Evolutionary conservation across 2,797 vertebrate genomes (phyloP), one percentile per base, ranked within the genome.

Genomic region (Garrulus glandarius): DNA sequence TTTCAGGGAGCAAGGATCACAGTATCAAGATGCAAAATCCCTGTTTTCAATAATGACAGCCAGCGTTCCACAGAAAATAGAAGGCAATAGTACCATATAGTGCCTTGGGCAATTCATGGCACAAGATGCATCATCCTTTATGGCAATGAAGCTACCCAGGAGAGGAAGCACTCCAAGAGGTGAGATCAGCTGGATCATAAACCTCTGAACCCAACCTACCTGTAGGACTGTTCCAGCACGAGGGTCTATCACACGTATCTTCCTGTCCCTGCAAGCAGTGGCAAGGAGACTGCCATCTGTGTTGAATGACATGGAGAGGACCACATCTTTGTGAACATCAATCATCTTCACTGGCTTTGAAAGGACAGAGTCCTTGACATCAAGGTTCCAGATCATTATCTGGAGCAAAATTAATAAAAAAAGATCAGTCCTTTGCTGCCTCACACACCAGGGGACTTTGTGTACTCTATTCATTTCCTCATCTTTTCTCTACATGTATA

Each of bases 381-480:
- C 98, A 91, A 99, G 98, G 95, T 99, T 99, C 99, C 99, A 99
- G 97, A 99, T 97, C 99, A 99, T 99, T 92, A 99, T 96, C 99
- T 99, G 97, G 18, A 68, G 3, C 23, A 95, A 75, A 95, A 77
- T 47, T 24, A 61, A 83, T 90, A 1, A 24, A 21, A 55, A 55
- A 55, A 81, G 61, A 47, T 96, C 36, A 95, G 75, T 9, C 41
- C 22, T 61, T 84, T 75, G 29, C 52, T 53, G 18, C 14, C 20
- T 85, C 37, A 85, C 13, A 32, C 47, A 17, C 14, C 37, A 30
- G 4, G 13, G 15, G 15, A 52, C 10, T 68, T 49, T 23, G 19
- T 44, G 36, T 17, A 36, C 11, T 20, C 52, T 59, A 18, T 24
- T 82, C 15, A 65, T 6, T 49, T 76, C 46, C 43, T 83, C 1